Evolutionary conservation across 2,797 vertebrate genomes (phyloP), one percentile per base, ranked within the genome.

Genomic region (Crocidura indochinensis): DNA sequence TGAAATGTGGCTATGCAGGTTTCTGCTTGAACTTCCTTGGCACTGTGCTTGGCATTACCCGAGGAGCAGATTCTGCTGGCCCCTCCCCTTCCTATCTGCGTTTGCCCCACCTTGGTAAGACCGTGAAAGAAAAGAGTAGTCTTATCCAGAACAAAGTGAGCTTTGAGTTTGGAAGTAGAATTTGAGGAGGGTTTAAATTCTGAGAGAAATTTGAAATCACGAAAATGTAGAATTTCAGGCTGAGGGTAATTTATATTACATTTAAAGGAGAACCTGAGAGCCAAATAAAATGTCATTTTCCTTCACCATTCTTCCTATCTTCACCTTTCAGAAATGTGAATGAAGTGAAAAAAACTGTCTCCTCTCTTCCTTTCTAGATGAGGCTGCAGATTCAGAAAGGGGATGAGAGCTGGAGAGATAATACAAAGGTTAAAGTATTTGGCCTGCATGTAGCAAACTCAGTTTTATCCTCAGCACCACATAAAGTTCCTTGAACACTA

Each of bases 201-300:
- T 6, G 73, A 53, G 71, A 84, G n/a, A 76, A 87, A 22, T 78
- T n/a, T 56, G 68, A 74, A 76, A 44, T 88, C 69, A n/a, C 17
- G n/a, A 24, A 10, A 85, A 53, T 77, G 56, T 88, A 83, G 87
- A 87, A 75, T 85, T 74, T 75, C 29, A 77, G 62, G 12, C 27
- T 68, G 73, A 74, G 20, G n/a, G 46, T 87, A 71, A 78, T 67
- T 90, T 87, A 4, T 94, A 79, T 69, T 19, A 3, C 46, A 14
- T 20, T 68, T 26, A 38, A 47, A 29, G 10, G 46, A 78, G 84
- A 78, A 64, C 5, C 4, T 17, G 12, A 56, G 71, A 71, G 15
- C 67, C 49, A 75, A 87, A 71, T 74, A 7, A 14, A 76, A 79
- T n/a, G 20, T 38, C 14, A 14, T 64, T 24, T 1, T 87, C 24